These are phyloP conservation scores for Montipora cactus DNA, from an alignment of 64 coral and sea anemone genomes.

Conservation along the genomic window DNA sequence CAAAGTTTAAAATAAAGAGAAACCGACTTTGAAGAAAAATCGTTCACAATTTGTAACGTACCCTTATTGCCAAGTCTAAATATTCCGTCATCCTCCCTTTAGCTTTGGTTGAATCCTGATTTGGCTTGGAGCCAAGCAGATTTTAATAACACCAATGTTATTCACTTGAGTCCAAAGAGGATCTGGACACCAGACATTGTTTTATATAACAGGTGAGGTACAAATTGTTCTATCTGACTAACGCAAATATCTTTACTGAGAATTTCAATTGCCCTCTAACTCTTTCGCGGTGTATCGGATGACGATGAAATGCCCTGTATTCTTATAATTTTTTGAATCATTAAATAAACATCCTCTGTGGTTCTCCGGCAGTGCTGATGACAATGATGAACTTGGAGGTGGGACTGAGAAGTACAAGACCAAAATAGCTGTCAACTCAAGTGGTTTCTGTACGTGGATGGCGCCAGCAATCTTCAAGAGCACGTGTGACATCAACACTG, in stretches of 20 bases:
- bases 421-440: slow-evolving; percentile 51
- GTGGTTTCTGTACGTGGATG: slow-evolving; percentile 72
- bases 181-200: slow-evolving; percentile 89
- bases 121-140: slow-evolving; percentile 72
- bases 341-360: slow-evolving; percentile 84
- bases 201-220: slow-evolving; percentile 81
- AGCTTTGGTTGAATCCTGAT: slow-evolving; percentile 79
- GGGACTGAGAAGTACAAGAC: slow-evolving; percentile 94
- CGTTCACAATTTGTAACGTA: background rate
- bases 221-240: background rate
- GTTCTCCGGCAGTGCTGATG: slow-evolving; percentile 87
- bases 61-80: too few species aligned
- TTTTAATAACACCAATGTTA: slow-evolving; percentile 38
- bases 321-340: background rate
- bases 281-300: too few species aligned
- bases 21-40: too few species aligned
- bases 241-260: background rate
- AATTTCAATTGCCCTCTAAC: too few species aligned
- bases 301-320: background rate
- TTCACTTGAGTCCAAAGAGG: slow-evolving; percentile 67
- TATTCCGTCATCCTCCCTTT: background rate
- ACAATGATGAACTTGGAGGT: slow-evolving; percentile 76
- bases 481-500: slow-evolving; percentile 84
- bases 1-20: too few species aligned
- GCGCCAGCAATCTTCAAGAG: slow-evolving; percentile 91